phyloP scores from a whole-genome alignment of 1,140 invertebrate genomes.

The Rhizoglyphus robini region DNA sequence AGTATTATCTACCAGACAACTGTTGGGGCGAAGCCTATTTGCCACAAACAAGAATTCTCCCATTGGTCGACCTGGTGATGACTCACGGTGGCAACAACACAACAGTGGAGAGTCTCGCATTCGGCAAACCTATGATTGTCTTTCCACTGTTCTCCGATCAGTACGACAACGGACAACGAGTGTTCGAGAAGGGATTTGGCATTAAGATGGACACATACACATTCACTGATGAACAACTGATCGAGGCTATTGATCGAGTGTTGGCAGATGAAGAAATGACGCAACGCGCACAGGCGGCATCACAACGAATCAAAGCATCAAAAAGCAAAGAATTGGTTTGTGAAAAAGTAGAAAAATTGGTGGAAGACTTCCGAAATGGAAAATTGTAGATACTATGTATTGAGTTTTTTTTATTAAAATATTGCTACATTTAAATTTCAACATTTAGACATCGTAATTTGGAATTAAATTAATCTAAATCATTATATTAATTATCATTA shows the following conservation, averaged over 20 bases:
- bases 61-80: constrained; percentile 27
- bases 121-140: constrained; percentile 14
- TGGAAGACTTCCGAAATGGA: no score
- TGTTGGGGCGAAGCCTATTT: constrained; percentile 18
- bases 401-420: no score
- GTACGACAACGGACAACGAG: constrained; percentile 16
- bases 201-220: not conserved
- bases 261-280: constrained; percentile 6
- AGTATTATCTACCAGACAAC: not conserved
- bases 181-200: constrained; percentile 15
- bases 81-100: constrained; percentile 31
- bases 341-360: no score
- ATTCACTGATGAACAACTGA: constrained; percentile 14
- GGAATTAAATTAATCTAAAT: no score
- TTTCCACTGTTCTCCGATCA: constrained; percentile 20
- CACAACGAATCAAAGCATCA: no score
- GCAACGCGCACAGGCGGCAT: no score
- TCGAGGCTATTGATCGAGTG: constrained; percentile 2
- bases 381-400: no score
- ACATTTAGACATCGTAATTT: no score
- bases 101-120: not conserved
- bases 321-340: no score
- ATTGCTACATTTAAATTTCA: no score
- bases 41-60: constrained; percentile 7
- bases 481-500: no score